Evolutionary conservation across 2,797 vertebrate genomes (phyloP), one percentile per base, ranked within the genome.

Genomic region (Moxostoma hubbsi): DNA sequence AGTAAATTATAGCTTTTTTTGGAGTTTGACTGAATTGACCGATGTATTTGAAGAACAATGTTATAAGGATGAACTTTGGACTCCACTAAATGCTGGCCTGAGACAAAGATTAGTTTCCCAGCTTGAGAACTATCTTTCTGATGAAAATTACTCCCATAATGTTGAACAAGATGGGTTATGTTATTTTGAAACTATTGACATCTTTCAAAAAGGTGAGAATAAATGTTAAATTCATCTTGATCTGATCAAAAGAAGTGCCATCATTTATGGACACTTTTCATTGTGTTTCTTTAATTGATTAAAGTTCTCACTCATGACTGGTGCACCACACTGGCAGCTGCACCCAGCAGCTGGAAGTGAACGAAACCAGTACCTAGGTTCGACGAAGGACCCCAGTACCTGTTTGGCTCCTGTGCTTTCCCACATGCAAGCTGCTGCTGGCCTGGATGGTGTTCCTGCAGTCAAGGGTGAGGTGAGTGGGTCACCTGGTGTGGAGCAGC

Each of bases 141-240:
- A 94, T 0, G 92, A 94, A 67, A 93, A 93, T 73, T 87, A 94
- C 66, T 87, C 91, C 43, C 87, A 81, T 49, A 92, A 94, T 0
- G 88, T 85, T 95, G 57, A 94, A 94, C 88, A 93, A 91, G 82
- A 85, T 93, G 91, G 93, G 93, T 7, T 95, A 90, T 0, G 91
- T 94, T 69, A 95, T 93, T 84, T 90, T 95, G 73, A 94, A 95
- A 12, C 82, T 95, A 49, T 83, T 95, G 65, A 94, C 94, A 0
- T 94, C 93, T 50, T 95, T 94, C 75, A 94, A 94, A 86, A 94
- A 93, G 93, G 93, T 94, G 49, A 96, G 95, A 91, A 94, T 70
- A 94, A 62, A 7, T n/a, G 16, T 5, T 7, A 16, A 54, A 47
- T 69, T 36, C 24, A 11, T 51, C 47, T 13, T 54, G 24, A 24